phyloP scores from a whole-genome alignment of 2,797 vertebrate species.

The Nannoperca obscura region DNA sequence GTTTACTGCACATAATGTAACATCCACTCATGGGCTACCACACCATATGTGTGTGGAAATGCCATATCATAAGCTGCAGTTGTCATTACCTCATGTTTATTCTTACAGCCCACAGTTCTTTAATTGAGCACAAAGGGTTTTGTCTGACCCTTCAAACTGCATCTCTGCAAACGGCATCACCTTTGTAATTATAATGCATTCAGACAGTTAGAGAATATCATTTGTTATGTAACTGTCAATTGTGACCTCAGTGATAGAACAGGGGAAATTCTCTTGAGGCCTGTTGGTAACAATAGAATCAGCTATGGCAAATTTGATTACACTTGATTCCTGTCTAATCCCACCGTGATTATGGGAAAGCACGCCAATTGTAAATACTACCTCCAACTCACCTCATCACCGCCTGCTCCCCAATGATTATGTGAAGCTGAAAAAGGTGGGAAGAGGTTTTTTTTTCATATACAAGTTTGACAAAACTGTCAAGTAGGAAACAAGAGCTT shows the following conservation, averaged over 20 bases:
- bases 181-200: conserved; percentile 15
- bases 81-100: conserved; percentile 5
- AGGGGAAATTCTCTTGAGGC: not conserved
- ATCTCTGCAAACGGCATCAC: conserved; percentile 2
- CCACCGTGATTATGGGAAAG: conserved; percentile 27
- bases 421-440: conserved; percentile 1
- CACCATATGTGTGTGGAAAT: conserved; percentile 3
- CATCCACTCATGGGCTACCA: conserved; percentile 6
- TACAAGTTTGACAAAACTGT: conserved; percentile 22
- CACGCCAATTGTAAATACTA: conserved; percentile 29
- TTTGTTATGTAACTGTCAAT: conserved; percentile 35
- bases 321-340: conserved; percentile 34
- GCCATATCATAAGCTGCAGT: not conserved
- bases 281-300: conserved; percentile 28
- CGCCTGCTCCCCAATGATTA: conserved; percentile 12
- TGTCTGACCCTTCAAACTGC: conserved; percentile 14
- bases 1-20: conserved; percentile 23
- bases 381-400: conserved; percentile 37
- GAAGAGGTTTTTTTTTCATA: not conserved
- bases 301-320: conserved; percentile 37
- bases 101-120: not conserved
- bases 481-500: conserved; percentile 4
- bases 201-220: conserved; percentile 21
- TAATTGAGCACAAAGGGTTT: conserved; percentile 17
- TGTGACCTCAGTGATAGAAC: not conserved